These are phyloP conservation scores for Epirrita christyi DNA, from an alignment of 2,888 invertebrate genomes.

Conservation along the genomic window DNA sequence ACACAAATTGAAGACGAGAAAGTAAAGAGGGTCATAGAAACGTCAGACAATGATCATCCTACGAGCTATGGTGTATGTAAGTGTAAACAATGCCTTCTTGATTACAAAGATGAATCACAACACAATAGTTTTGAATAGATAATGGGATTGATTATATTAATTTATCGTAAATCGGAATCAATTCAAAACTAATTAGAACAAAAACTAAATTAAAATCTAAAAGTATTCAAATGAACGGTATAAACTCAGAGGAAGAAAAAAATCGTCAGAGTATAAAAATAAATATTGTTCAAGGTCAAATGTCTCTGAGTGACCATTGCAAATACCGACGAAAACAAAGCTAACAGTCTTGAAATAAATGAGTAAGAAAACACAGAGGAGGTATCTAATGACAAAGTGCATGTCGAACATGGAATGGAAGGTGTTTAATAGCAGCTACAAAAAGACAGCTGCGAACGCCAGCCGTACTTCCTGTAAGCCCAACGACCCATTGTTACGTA, in stretches of 20 bases:
- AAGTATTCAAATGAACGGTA: constrained; percentile 3
- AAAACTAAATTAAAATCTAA: constrained; percentile 8
- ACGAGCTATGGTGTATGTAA: constrained; percentile 28
- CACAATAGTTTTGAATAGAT: constrained; percentile 35
- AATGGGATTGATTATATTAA: constrained; percentile 37
- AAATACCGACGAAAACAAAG: not conserved
- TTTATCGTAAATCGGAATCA: constrained; percentile 16
- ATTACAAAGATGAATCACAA: constrained; percentile 39
- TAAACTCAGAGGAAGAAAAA: no score
- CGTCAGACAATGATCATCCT: constrained; percentile 35
- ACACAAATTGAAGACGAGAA: constrained; percentile 33
- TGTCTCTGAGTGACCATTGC: not conserved
- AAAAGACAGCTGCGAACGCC: constrained; percentile 63
- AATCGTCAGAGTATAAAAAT: not conserved
- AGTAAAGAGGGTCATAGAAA: constrained; percentile 35
- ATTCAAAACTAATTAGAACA: constrained; percentile 15
- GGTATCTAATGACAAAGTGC: constrained; percentile 23
- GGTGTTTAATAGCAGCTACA: constrained; percentile 40
- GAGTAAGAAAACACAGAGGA: constrained; percentile 10
- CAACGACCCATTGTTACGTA: constrained; percentile 72
- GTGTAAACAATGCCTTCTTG: constrained; percentile 40
- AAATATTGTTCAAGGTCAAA: constrained; percentile 7
- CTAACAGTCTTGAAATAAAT: not conserved
- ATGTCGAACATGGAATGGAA: constrained; percentile 39
- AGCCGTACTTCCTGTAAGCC: constrained; percentile 73